These are phyloP conservation scores for Epinephelus awoara DNA, from an alignment of 2,797 vertebrate genomes.

Conservation along the genomic window DNA sequence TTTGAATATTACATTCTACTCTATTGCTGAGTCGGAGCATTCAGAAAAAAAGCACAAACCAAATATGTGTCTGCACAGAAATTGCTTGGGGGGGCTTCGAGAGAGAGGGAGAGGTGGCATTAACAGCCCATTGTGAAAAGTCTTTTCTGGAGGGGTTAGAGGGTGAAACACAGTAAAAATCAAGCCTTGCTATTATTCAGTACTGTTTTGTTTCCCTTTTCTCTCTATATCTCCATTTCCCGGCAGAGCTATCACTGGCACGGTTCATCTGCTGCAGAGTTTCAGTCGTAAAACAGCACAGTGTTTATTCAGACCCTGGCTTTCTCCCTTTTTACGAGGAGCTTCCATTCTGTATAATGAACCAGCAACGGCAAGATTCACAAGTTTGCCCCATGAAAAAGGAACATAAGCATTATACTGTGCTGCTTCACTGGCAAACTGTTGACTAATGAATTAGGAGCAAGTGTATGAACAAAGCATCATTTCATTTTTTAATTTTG, in stretches of 20 bases:
- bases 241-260: conserved; percentile 63
- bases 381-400: conserved; percentile 5
- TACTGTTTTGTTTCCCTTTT: conserved; percentile 39
- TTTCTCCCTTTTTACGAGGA: conserved; percentile 69
- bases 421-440: conserved; percentile 13
- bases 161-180: conserved; percentile 60
- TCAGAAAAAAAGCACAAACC: conserved; percentile 53
- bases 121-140: conserved; percentile 53
- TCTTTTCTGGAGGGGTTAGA: conserved; percentile 57
- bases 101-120: conserved; percentile 28
- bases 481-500: conserved; percentile 20
- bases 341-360: conserved; percentile 60
- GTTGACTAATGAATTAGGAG: conserved; percentile 13
- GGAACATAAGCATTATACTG: conserved; percentile 7
- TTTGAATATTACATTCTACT: conserved; percentile 70
- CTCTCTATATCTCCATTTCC: conserved; percentile 50
- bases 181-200: conserved; percentile 51
- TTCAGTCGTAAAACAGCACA: conserved; percentile 66
- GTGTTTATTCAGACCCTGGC: conserved; percentile 65
- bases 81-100: conserved; percentile 7
- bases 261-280: conserved; percentile 70
- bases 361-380: conserved; percentile 33
- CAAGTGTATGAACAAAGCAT: neutral
- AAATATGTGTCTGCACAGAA: conserved; percentile 65
- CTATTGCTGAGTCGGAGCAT: conserved; percentile 61